Evolutionary conservation across 2,113 vertebrate genomes (phyloP), one percentile per base, ranked within the genome.

Genomic region (Gracilinanus agilis): DNA sequence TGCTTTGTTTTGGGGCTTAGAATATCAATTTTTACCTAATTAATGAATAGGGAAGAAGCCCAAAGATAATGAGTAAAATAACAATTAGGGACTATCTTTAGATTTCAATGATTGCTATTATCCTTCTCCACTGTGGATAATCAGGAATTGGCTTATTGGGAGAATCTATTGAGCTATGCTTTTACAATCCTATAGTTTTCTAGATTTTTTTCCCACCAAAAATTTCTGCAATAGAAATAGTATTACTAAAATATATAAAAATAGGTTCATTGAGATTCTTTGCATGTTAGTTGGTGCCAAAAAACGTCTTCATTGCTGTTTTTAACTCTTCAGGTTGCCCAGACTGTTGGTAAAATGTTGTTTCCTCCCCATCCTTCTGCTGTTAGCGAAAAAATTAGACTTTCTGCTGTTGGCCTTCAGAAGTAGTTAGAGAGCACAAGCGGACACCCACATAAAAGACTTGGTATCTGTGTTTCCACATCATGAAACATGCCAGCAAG

Each of bases 401-500:
- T 90, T 99, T 99, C 92, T 99, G 98, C 98, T 98, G 98, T 24
- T 98, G 98, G 93, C 98, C 96, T n/a, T 98, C 96, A 0, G 98
- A 61, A 25, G 97, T 53, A 0, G 90, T 40, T 1, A 98, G 91
- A 0, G 99, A 98, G 49, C 98, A 97, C 16, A 99, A 98, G 97
- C 99, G 98, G 49, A 98, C 96, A 0, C 99, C 99, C 27, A 98
- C 99, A 0, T 99, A 99, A 96, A 99, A 99, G 93, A 99, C 99
- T 98, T 99, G 99, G 97, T 99, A 99, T 34, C 99, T 99, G 96
- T 99, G 99, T 96, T 99, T 99, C 99, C 99, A 99, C 99, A 99
- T 99, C 97, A 99, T 97, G 16, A 99, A 99, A 97, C 99, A 99
- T 0, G 98, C 99, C 0, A 95, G 10, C 44, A 99, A 98, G 49